Conservation (phyloP, 2,797 vertebrate species). For the Lacerta viridis region DNA sequence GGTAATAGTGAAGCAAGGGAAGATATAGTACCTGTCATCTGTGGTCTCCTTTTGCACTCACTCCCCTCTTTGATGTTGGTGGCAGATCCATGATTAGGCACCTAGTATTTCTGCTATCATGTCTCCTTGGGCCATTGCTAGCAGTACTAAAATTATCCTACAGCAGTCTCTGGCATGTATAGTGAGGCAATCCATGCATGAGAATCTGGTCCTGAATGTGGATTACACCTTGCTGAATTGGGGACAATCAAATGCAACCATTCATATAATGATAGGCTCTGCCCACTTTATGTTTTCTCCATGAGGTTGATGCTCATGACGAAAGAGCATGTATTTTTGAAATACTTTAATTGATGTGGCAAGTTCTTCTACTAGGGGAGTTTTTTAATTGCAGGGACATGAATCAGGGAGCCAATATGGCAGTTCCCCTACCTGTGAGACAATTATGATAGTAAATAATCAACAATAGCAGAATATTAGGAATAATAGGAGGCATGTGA, state of each 20-base stretch:
- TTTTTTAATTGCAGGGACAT: neutral
- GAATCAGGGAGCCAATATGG: neutral
- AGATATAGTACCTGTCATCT: too few relatives aligned
- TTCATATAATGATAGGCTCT: neutral
- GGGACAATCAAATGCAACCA: neutral
- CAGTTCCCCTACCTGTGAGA: neutral
- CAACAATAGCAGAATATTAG: too few relatives aligned
- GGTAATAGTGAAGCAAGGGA: too few relatives aligned
- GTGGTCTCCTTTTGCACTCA: too few relatives aligned
- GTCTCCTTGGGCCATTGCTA: neutral
- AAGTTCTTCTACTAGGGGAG: too few relatives aligned
- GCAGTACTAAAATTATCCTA: neutral
- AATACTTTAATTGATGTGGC: neutral
- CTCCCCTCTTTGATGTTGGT: too few relatives aligned
- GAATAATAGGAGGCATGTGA: too few relatives aligned
- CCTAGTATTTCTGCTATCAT: too few relatives aligned
- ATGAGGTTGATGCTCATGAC: neutral
- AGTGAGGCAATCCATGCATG: neutral
- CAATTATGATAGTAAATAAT: too few relatives aligned
- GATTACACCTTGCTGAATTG: neutral
- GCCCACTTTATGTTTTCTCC: neutral
- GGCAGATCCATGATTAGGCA: too few relatives aligned
- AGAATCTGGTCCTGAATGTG: neutral
- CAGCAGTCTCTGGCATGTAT: neutral
- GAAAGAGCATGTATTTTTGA: neutral